phyloP scores from a whole-genome alignment of 2,797 vertebrate species.

The Paedocypris micromegethes region DNA sequence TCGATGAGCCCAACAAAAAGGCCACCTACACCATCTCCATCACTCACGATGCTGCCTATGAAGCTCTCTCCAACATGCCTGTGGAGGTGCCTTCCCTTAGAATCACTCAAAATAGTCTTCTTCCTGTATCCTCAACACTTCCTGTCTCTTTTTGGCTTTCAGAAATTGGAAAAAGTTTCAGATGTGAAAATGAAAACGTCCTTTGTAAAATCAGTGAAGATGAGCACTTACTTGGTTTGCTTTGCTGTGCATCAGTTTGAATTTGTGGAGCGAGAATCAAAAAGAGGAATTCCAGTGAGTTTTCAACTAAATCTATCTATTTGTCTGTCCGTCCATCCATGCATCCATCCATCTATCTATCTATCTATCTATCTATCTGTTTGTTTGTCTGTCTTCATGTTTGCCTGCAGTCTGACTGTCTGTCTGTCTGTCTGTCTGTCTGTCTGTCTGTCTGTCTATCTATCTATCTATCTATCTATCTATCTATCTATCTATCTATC shows the following conservation, averaged over 20 bases:
- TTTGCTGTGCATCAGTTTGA: slow-evolving; percentile 87
- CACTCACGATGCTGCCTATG: slow-evolving; percentile 64
- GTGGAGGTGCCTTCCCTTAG: slow-evolving; percentile 62
- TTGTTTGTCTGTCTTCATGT: no score
- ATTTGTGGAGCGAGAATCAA: slow-evolving; percentile 55
- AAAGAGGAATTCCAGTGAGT: slow-evolving; percentile 79
- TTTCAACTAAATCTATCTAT: background rate
- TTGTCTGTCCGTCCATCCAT: no score
- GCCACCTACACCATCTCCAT: slow-evolving; percentile 86
- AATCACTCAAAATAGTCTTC: background rate
- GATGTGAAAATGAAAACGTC: slow-evolving; percentile 65
- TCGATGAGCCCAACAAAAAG: slow-evolving; percentile 97
- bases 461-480: no score
- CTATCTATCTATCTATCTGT: no score
- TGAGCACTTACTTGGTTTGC: slow-evolving; percentile 98
- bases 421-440: no score
- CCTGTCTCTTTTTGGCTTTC: background rate
- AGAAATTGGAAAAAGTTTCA: slow-evolving; percentile 40
- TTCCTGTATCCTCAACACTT: no score
- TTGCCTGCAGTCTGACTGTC: no score
- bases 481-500: no score
- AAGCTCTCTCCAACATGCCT: slow-evolving; percentile 91
- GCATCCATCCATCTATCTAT: no score
- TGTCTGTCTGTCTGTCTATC: no score
- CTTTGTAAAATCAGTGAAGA: slow-evolving; percentile 82